Base-by-base conservation (phyloP, 2,797 vertebrate species). In the Alauda arvensis region DNA sequence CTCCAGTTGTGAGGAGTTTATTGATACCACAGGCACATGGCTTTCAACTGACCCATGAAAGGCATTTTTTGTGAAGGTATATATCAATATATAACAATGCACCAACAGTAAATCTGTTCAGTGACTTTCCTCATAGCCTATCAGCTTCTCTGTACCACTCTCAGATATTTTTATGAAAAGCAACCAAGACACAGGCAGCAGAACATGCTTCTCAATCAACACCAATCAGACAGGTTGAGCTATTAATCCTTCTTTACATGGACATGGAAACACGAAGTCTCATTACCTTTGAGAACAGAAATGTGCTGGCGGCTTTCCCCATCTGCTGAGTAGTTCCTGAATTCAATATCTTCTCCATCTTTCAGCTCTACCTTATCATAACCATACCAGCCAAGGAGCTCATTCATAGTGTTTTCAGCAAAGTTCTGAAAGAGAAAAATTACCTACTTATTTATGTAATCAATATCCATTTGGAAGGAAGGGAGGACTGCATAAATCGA, bases 351-450 rank as follows among this genome's bases (percentile, higher is more conserved):
- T 96, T 99, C 99, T n/a, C 98, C 98, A 94, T 99, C 99, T 97
- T 99, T 98, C 94, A 99, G 83, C 97, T 99, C 99, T 97, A 99
- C 99, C 96, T 99, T 99, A 98, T 99, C 99, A 78, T 99, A 99
- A 91, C 99, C 99, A 88, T 99, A 99, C 99, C 99, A 99, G 90
- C 99, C 99, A 95, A 99, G 98, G 88, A 99, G 98, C 96, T 99
- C 99, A 91, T 99, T 99, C 99, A 99, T 99, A 91, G 99, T 99
- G 97, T 98, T 99, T 96, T 99, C 99, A 68, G 99, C 99, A 96
- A 99, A 99, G 96, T 98, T 99, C 99, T 99, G 97, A 93, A 97
- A 98, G 92, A 97, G 89, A 98, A 96, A 89, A 97, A 97, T 93
- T 93, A 87, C 87, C 92, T 94, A 88, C 92, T 97, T 96, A 96